Percentiles rank a stretch among this genome's conserved stretches.
Evolutionary conservation across 1,140 invertebrate genomes (phyloP).

Genomic region (Orchestia grillus): DNA sequence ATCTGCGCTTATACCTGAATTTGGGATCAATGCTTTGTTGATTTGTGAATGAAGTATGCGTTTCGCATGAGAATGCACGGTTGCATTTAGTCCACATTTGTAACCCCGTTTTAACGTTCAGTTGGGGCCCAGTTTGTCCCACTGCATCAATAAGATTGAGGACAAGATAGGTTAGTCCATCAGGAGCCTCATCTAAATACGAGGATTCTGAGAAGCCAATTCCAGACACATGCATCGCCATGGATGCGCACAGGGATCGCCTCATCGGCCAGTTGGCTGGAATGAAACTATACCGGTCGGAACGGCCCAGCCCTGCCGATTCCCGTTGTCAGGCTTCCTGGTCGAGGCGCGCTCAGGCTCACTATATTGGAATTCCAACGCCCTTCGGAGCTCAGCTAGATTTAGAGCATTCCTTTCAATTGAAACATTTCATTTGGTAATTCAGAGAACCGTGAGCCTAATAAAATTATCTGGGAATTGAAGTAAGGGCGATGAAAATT

Average conservation of each 20-base stretch:
- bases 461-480: constrained; percentile 46
- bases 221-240: constrained; percentile 26
- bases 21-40: background rate
- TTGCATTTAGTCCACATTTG: background rate
- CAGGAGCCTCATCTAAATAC: constrained; percentile 39
- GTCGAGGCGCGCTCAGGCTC: constrained; percentile 38
- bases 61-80: background rate
- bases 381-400: constrained; percentile 10
- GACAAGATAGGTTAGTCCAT: background rate
- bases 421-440: constrained; percentile 50
- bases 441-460: background rate
- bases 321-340: constrained; percentile 44
- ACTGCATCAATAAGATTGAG: constrained; percentile 9
- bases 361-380: constrained; percentile 48
- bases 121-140: background rate
- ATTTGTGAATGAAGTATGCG: background rate
- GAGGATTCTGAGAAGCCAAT: constrained; percentile 15
- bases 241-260: background rate
- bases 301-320: constrained; percentile 13
- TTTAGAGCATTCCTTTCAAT: constrained; percentile 51
- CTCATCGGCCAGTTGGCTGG: constrained; percentile 42
- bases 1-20: background rate
- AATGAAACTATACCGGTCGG: constrained; percentile 14
- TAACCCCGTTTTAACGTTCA: background rate
- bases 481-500: background rate